Base-by-base conservation (phyloP, 2,888 invertebrate genomes). In the Augochlorella aurata region DNA sequence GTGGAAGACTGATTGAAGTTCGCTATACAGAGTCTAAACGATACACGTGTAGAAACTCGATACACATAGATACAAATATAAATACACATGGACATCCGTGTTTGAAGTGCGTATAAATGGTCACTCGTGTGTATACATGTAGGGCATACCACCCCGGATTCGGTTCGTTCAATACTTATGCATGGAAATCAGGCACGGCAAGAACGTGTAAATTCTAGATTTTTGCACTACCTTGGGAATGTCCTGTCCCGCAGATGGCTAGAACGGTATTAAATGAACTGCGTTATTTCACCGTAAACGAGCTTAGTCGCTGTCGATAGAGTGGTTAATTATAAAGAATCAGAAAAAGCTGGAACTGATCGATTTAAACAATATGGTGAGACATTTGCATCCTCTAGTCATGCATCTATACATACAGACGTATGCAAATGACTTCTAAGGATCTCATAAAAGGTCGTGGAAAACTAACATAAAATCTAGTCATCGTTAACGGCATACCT, bases 181-280 rank as follows among this genome's bases (percentile, higher is more conserved):
- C 85, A 50, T 85, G 72, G 71, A 84, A 84, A 85, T 85, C 78
- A 79, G 83, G 83, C 81, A 79, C 84, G 87, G 65, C 74, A 38
- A 38, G 85, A 81, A 84, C 83, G 84, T 89, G 86, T 88, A 87
- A 38, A 38, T 87, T 87, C 85, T 85, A 85, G 84, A 85, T 87
- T 89, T 87, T 87, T 88, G 90, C 94, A 95, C 94, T 97, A 97
- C 97, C 97, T 97, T 96, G 97, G 97, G 94, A 97, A 97, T 90
- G 97, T 97, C 97, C 97, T 96, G 96, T 97, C 97, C 96, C 97
- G 96, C 94, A 97, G 97, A 95, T 97, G 97, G 97, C 97, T 97
- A 94, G 93, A 93, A 94, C 90, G 92, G 91, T 91, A 93, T 91
- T 90, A 89, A 85, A 85, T 86, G 74, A 83, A 77, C 81, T 89